Evolutionary conservation across 1,140 invertebrate species (phyloP).

Genomic region (Nymphalis io): DNA sequence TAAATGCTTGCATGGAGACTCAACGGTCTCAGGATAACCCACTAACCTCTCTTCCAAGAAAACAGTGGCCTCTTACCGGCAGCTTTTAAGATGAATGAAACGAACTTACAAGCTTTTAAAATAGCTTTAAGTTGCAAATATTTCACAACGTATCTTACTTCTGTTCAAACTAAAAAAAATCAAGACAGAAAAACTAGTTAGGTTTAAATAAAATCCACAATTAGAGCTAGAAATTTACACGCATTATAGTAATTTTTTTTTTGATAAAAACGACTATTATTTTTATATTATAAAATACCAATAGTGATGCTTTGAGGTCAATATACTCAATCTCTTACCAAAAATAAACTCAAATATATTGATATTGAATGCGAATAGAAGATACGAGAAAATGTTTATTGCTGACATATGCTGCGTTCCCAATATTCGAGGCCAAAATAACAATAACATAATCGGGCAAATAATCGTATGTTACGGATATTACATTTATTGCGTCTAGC

Average conservation of each 20-base stretch:
- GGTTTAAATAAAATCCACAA: no score
- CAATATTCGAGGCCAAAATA: slow-evolving; percentile 32
- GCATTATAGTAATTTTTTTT: no score
- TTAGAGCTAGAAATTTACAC: no score
- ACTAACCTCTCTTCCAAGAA: slow-evolving; percentile 62
- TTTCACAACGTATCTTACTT: neutral
- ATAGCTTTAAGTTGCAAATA: neutral
- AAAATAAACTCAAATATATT: slow-evolving; percentile 13
- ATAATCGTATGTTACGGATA: slow-evolving; percentile 27
- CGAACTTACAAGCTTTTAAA: slow-evolving; percentile 1
- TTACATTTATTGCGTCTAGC: slow-evolving; percentile 21
- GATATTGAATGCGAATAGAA: slow-evolving; percentile 18
- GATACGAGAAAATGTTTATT: slow-evolving; percentile 23
- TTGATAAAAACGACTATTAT: no score
- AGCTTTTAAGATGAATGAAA: slow-evolving; percentile 37
- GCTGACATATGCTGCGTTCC: slow-evolving; percentile 31
- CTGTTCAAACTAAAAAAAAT: neutral
- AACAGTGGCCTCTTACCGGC: slow-evolving; percentile 41
- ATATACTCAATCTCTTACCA: slow-evolving; percentile 3
- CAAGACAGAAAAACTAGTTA: no score
- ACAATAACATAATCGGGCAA: slow-evolving; percentile 29
- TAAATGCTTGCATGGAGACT: slow-evolving; percentile 30
- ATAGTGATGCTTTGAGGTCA: neutral
- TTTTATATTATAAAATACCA: neutral
- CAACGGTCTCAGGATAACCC: slow-evolving; percentile 43